A percentile compares a stretch with the other conserved stretches of the same genome.
Conservation (phyloP, 2,113 vertebrate genomes). For the Hoplias malabaricus region DNA sequence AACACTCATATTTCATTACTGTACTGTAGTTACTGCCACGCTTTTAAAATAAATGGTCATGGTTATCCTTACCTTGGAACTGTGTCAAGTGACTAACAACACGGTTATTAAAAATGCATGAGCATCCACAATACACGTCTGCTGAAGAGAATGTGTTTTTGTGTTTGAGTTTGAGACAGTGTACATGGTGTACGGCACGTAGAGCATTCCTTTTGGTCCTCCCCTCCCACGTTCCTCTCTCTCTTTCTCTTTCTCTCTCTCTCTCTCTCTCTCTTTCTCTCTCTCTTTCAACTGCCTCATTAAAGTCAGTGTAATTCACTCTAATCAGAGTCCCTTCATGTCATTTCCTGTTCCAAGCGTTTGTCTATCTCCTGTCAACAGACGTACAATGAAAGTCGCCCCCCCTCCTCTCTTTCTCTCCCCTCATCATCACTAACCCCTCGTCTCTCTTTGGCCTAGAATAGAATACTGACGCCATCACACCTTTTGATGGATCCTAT, state of each 20-base stretch:
- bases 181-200: conserved; percentile 19
- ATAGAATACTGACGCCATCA: conserved; percentile 38
- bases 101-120: conserved; percentile 30
- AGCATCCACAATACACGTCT: background rate
- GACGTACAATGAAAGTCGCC: conserved; percentile 80
- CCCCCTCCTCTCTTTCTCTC: conserved; percentile 39
- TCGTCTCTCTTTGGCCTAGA: conserved; percentile 51
- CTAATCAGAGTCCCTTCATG: conserved; percentile 82
- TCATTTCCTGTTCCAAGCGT: conserved; percentile 83
- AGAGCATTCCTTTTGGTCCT: conserved; percentile 1
- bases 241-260: conserved; percentile 49
- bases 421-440: conserved; percentile 47
- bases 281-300: conserved; percentile 57
- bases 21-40: background rate
- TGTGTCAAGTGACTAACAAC: background rate
- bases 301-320: conserved; percentile 70
- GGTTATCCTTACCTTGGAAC: background rate
- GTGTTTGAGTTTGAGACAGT: background rate
- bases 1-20: background rate
- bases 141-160: background rate
- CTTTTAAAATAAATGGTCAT: background rate
- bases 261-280: conserved; percentile 27
- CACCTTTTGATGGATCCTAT: conserved; percentile 40
- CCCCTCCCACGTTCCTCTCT: conserved; percentile 40
- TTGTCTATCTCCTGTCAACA: conserved; percentile 89